A percentile compares a stretch with the other conserved stretches of the same genome.
These are phyloP conservation scores for Spilosoma lubricipeda DNA, from an alignment of 2,888 invertebrate species.

Conservation along the genomic window DNA sequence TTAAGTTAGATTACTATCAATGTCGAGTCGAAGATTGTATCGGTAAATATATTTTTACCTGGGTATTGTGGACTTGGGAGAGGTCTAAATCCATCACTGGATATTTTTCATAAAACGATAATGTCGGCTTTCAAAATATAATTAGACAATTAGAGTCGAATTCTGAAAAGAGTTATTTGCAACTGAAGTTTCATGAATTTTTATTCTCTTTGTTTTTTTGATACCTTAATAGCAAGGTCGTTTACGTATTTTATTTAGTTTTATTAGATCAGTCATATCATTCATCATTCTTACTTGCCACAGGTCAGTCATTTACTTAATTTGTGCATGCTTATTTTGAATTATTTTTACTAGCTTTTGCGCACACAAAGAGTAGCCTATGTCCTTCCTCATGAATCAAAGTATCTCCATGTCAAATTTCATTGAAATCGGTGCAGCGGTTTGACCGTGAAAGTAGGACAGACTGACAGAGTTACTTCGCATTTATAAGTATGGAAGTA, in stretches of 20 bases:
- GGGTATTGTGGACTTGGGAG: no score
- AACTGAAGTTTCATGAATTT: not conserved
- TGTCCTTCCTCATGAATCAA: no score
- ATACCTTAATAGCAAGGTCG: not conserved
- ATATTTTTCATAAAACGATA: no score
- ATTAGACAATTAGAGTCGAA: not conserved
- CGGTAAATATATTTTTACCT: not conserved
- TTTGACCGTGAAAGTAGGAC: no score
- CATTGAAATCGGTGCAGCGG: no score
- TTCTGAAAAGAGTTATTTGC: not conserved
- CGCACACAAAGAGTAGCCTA: no score
- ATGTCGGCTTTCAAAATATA: not conserved
- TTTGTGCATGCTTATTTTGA: not conserved
- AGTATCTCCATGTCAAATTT: no score
- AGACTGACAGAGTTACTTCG: no score
- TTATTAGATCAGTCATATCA: not conserved
- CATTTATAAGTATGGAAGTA: no score
- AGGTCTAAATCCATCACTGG: no score
- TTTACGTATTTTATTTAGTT: not conserved
- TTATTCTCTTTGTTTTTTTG: not conserved
- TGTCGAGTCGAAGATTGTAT: not conserved
- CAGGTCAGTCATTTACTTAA: not conserved
- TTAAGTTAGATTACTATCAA: not conserved
- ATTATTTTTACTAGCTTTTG: not conserved
- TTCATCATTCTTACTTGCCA: not conserved